Evolutionary conservation across 1,140 invertebrate genomes (phyloP).

Genomic region (Drosophila cardini): DNA sequence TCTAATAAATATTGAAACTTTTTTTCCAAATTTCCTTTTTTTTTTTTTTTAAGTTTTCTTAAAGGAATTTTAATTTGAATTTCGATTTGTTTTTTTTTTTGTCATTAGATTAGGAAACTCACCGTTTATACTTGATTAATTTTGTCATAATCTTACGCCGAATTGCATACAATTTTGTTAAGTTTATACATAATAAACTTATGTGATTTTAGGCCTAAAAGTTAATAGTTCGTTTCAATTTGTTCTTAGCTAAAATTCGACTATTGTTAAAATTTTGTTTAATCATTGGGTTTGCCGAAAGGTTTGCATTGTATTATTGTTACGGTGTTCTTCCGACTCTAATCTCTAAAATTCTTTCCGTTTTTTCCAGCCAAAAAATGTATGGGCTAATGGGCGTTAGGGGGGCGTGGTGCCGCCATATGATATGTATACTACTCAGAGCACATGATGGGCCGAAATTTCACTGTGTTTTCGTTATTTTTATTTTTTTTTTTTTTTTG

Average conservation of each 20-base stretch:
- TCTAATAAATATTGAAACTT: slow-evolving; percentile 54
- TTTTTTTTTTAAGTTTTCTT: slow-evolving; percentile 19
- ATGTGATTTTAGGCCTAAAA: slow-evolving; percentile 58
- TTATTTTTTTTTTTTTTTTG: neutral
- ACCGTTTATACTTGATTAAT: slow-evolving; percentile 76
- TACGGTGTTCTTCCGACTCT: slow-evolving; percentile 68
- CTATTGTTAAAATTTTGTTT: slow-evolving; percentile 80
- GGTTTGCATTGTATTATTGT: slow-evolving; percentile 65
- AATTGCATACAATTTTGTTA: slow-evolving; percentile 64
- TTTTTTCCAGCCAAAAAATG: slow-evolving; percentile 30
- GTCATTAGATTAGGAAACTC: slow-evolving; percentile 80
- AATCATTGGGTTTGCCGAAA: slow-evolving; percentile 69
- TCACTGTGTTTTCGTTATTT: neutral
- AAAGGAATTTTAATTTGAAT: slow-evolving; percentile 42
- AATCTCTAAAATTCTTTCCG: slow-evolving; percentile 60
- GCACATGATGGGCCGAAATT: slow-evolving; percentile 31
- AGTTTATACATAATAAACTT: slow-evolving; percentile 20
- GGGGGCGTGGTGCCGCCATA: slow-evolving; percentile 19
- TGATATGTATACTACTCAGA: slow-evolving; percentile 17
- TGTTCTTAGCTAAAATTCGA: slow-evolving; percentile 81
- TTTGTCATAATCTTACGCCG: slow-evolving; percentile 71
- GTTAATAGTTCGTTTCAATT: slow-evolving; percentile 65
- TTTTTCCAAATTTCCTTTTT: slow-evolving; percentile 48
- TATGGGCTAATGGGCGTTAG: slow-evolving; percentile 61
- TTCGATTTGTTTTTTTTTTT: slow-evolving; percentile 34